phyloP scores from a whole-genome alignment of 2,888 invertebrate genomes.

The Cheilosia vernalis region DNA sequence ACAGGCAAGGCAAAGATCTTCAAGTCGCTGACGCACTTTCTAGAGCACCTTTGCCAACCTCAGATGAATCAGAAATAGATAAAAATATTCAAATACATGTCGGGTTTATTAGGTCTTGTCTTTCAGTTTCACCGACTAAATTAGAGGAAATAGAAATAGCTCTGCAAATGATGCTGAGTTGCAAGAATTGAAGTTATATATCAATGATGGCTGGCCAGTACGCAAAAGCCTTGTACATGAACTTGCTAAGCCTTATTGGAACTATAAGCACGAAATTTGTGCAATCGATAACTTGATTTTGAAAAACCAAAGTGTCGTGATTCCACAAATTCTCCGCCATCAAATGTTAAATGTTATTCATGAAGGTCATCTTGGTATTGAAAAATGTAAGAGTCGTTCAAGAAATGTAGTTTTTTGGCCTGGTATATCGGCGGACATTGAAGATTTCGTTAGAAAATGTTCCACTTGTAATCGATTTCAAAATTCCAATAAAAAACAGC shows the following conservation, averaged over 20 bases:
- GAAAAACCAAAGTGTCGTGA: neutral
- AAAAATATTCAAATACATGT: conserved; percentile 2
- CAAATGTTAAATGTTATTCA: conserved; percentile 7
- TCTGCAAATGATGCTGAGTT: conserved; percentile 4
- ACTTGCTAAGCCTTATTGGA: conserved; percentile 1
- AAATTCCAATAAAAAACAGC: conserved; percentile 22
- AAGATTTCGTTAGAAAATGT: conserved; percentile 36
- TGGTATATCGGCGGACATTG: neutral
- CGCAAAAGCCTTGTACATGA: neutral
- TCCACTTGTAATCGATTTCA: conserved; percentile 57
- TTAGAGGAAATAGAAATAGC: conserved; percentile 8
- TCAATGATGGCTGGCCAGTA: neutral
- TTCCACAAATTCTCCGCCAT: neutral
- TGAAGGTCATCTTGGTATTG: conserved; percentile 1
- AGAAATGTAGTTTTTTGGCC: too few relatives aligned
- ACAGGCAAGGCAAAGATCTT: conserved; percentile 19
- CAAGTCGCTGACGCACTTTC: conserved; percentile 20
- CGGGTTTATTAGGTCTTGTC: conserved; percentile 1
- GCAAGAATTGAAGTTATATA: neutral
- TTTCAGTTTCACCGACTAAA: conserved; percentile 1
- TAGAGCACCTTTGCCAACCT: conserved; percentile 4
- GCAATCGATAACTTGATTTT: conserved; percentile 4
- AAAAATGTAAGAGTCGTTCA: neutral
- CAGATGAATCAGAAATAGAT: conserved; percentile 29
- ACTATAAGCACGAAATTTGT: conserved; percentile 5